Evolutionary conservation across 2,113 vertebrate species (phyloP).

Genomic region (Oreochromis tanganicae): DNA sequence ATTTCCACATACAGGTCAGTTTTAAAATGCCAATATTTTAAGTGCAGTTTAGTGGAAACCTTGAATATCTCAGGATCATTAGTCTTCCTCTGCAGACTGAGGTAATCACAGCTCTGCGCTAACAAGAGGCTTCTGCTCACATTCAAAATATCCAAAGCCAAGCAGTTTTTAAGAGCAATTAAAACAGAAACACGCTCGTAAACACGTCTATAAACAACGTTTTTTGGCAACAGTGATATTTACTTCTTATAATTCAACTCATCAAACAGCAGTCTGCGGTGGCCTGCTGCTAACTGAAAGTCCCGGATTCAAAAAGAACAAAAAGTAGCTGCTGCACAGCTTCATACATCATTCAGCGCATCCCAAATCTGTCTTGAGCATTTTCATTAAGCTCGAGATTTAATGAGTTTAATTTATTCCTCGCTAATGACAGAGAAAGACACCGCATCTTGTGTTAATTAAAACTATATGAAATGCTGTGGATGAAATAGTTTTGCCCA

Average conservation of each 20-base stretch:
- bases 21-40: neutral
- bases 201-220: neutral
- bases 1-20: neutral
- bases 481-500: conserved; percentile 14
- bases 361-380: neutral
- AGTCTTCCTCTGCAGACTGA: neutral
- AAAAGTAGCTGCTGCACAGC: neutral
- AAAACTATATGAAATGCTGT: conserved; percentile 27
- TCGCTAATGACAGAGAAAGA: conserved; percentile 43
- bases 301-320: neutral
- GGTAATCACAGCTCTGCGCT: neutral
- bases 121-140: neutral
- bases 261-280: neutral
- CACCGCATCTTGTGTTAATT: conserved; percentile 38
- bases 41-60: neutral
- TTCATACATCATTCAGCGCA: conserved; percentile 27
- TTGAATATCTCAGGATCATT: neutral
- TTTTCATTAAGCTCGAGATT: conserved; percentile 25
- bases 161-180: neutral
- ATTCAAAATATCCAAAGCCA: neutral
- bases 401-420: conserved; percentile 33
- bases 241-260: conserved; percentile 11
- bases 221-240: neutral
- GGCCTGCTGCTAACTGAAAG: conserved; percentile 22
- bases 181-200: neutral